Percentiles rank a stretch among this genome's conserved stretches.
These are phyloP conservation scores for Sylvietta virens DNA, from an alignment of 2,113 vertebrate genomes.

Conservation along the genomic window DNA sequence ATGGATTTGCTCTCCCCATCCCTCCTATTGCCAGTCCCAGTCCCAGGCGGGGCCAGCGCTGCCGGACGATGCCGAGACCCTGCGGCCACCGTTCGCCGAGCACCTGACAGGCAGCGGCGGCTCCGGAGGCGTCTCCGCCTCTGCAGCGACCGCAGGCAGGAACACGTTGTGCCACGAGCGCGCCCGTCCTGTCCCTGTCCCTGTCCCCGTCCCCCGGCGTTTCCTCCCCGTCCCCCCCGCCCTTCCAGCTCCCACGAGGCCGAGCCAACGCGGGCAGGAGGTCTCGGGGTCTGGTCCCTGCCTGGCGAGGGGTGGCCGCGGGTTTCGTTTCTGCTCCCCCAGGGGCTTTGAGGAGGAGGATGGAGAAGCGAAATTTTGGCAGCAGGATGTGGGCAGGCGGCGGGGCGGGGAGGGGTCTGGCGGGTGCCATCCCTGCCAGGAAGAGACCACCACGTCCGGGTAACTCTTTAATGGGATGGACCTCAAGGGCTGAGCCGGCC, in stretches of 20 bases:
- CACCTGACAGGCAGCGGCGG: background rate
- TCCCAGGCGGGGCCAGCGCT: background rate
- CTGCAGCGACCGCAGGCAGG: background rate
- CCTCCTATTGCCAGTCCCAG: background rate
- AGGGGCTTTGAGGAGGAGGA: background rate
- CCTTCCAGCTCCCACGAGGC: background rate
- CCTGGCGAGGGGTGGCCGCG: accelerated
- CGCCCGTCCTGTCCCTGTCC: background rate
- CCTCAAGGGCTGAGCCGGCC: background rate
- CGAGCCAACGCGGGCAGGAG: background rate
- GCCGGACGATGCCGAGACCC: accelerated
- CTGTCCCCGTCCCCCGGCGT: accelerated
- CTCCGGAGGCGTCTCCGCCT: background rate
- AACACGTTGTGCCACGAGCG: background rate
- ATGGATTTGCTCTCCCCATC: background rate
- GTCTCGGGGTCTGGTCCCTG: background rate
- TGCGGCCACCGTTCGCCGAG: accelerated
- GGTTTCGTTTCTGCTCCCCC: background rate
- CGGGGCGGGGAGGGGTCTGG: background rate
- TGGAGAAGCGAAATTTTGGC: background rate
- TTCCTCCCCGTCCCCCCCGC: background rate
- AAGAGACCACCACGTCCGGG: background rate
- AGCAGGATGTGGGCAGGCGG: background rate
- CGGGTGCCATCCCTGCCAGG: background rate
- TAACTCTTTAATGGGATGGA: background rate